phyloP scores from a whole-genome alignment of 1,140 invertebrate species.

The Drosophila busckii region DNA sequence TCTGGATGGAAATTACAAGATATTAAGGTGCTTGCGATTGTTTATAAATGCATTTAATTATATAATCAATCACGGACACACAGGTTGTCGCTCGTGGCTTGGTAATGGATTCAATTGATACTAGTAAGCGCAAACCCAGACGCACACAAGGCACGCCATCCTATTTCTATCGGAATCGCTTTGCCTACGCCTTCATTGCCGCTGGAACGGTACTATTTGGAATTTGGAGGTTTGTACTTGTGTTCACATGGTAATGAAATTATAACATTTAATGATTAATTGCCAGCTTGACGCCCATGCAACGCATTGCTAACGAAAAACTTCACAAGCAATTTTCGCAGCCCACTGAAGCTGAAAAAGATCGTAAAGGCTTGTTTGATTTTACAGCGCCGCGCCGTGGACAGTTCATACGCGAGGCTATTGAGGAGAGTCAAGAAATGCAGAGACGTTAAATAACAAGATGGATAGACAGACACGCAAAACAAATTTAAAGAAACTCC shows the following conservation, averaged over 20 bases:
- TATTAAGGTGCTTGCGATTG: slow-evolving; percentile 9
- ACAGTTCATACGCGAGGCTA: slow-evolving; percentile 43
- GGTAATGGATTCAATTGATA: slow-evolving; percentile 68
- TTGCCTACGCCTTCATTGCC: slow-evolving; percentile 57
- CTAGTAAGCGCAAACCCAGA: slow-evolving; percentile 67
- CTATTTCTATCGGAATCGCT: slow-evolving; percentile 63
- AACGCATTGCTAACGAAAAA: slow-evolving; percentile 50
- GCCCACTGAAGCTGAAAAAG: slow-evolving; percentile 45
- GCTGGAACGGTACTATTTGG: slow-evolving; percentile 49
- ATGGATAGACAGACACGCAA: slow-evolving; percentile 61
- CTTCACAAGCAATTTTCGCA: slow-evolving; percentile 17
- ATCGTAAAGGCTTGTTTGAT: slow-evolving; percentile 49
- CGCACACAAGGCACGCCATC: slow-evolving; percentile 70
- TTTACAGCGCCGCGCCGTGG: slow-evolving; percentile 41
- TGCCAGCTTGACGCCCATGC: slow-evolving; percentile 52
- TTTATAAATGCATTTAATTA: slow-evolving; percentile 54
- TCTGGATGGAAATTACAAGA: slow-evolving; percentile 8
- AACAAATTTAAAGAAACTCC: slow-evolving; percentile 66
- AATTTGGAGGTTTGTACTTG: slow-evolving; percentile 47
- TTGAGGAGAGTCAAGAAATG: slow-evolving; percentile 49
- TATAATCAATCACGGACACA: slow-evolving; percentile 34
- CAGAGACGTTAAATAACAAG: slow-evolving; percentile 35
- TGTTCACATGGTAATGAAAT: not conserved
- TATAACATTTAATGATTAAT: not conserved
- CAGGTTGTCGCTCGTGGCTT: slow-evolving; percentile 1